Evolutionary conservation across 2,797 vertebrate genomes (phyloP), one percentile per base, ranked within the genome.

Genomic region (Lophura swinhoii): DNA sequence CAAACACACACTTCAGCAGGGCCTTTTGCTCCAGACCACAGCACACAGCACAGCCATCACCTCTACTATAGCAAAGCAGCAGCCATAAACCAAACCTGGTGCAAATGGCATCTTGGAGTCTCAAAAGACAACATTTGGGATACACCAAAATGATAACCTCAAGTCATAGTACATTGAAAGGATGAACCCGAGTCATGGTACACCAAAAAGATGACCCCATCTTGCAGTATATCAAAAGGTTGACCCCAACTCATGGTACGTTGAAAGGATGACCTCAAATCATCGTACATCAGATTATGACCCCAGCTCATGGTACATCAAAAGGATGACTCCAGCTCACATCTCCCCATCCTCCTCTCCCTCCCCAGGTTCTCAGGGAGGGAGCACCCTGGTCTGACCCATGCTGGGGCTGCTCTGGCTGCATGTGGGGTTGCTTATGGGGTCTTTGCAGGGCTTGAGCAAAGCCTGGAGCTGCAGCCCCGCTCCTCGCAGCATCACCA

Each of bases 1-100:
- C 60, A 51, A 21, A 11, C 53, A 23, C 58, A 31, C 5, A 0
- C 2, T 1, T 2, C 7, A 2, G 0, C 20, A 2, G 10, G 0
- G 1, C 1, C 22, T 6, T 21, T 21, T 59, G 28, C 31, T 21
- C 46, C 64, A 59, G 33, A 55, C 37, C 1, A 2, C 41, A 33
- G 39, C 39, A 4, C 3, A 0, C 1, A 0, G 9, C 22, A 7
- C 6, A 23, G 12, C 10, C 6, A 0, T 14, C 29, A 20, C 1
- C 79, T 28, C 28, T 18, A 41, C 69, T 39, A 31, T 33, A 33
- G 3, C 3, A 14, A 51, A 16, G n/a, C 48, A 68, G 4, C 13
- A 13, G 33, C 4, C 70, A 1, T 6, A 14, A 70, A 10, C 5
- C 9, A 11, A 12, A 43, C 43, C 64, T 23, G 3, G 23, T 2